Evolutionary conservation across 2,888 invertebrate species (phyloP), one percentile per base, ranked within the genome.

Genomic region (Hemithea aestivaria): DNA sequence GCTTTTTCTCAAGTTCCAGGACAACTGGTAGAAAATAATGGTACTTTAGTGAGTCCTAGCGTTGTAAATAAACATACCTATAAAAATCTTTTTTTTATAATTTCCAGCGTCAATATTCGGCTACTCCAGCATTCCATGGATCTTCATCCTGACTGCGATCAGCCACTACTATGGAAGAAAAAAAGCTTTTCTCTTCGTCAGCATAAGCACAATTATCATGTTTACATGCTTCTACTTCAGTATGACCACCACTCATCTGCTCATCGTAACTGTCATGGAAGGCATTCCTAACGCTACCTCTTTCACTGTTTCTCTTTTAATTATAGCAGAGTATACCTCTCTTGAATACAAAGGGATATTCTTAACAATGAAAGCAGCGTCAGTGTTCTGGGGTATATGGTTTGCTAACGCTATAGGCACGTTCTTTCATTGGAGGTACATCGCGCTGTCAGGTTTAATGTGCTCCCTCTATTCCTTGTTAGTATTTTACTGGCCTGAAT

Each of bases 321-420:
- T 58, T 1, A 9, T 58, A 6, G 35, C 51, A 0, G 62, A 63
- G 37, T 62, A 51, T 2, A 48, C 52, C 0, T 48, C 60, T 0
- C 52, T 55, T 0, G 44, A 44, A 21, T 53, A 54, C 20, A 31
- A 58, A 26, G 58, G 53, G 0, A 27, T 54, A 24, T 57, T 58
- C 20, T 30, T 62, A 2, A 51, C 53, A 1, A 45, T 63, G 3
- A 62, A 59, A 39, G 42, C 53, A 0, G 56, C 62, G 0, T 48
- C 51, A 0, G 29, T 52, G 0, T 49, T 46, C n/a, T 57, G 58
- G 56, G 60, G 59, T 6, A 29, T 58, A 1, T 62, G 59, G 56
- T 40, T 51, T 2, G 40, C 56, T 2, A 62, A 64, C 12, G 45
- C 53, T 0, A 55, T 62, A n/a, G 64, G 62, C 2, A 58, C 58